These are phyloP conservation scores for Barbus barbus DNA, from an alignment of 2,113 vertebrate genomes.

Conservation along the genomic window DNA sequence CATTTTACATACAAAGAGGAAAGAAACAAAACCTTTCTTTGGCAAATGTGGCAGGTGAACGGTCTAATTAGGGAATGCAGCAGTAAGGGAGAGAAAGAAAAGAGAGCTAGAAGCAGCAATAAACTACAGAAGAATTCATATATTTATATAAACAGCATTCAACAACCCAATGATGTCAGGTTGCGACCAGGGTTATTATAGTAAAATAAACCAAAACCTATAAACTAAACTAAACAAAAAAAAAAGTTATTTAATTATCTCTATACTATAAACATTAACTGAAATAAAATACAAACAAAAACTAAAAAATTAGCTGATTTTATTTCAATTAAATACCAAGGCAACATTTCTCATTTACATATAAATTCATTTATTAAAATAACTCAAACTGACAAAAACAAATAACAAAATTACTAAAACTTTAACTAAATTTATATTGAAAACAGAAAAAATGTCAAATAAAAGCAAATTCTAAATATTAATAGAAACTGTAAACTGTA, in stretches of 20 bases:
- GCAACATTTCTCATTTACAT: neutral
- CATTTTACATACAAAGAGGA: slow-evolving; percentile 47
- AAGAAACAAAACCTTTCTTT: slow-evolving; percentile 37
- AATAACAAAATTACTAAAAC: neutral
- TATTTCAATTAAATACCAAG: no score
- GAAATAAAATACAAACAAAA: neutral
- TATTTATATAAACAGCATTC: neutral
- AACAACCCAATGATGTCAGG: neutral
- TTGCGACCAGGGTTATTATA: neutral
- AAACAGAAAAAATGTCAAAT: neutral
- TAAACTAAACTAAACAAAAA: neutral
- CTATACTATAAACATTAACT: neutral
- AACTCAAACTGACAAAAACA: neutral
- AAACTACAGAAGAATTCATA: slow-evolving; percentile 10
- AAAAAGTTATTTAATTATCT: neutral
- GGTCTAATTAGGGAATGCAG: slow-evolving; percentile 58
- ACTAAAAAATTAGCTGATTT: no score
- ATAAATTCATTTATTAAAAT: neutral
- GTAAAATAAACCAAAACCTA: neutral
- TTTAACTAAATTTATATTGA: neutral
- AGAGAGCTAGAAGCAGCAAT: slow-evolving; percentile 19
- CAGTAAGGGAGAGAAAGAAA: slow-evolving; percentile 6
- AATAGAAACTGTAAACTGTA: neutral
- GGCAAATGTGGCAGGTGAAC: slow-evolving; percentile 55
- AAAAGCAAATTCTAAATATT: neutral